These are phyloP conservation scores for Slavum lentiscoides DNA, from an alignment of 2,888 invertebrate species.

Conservation along the genomic window DNA sequence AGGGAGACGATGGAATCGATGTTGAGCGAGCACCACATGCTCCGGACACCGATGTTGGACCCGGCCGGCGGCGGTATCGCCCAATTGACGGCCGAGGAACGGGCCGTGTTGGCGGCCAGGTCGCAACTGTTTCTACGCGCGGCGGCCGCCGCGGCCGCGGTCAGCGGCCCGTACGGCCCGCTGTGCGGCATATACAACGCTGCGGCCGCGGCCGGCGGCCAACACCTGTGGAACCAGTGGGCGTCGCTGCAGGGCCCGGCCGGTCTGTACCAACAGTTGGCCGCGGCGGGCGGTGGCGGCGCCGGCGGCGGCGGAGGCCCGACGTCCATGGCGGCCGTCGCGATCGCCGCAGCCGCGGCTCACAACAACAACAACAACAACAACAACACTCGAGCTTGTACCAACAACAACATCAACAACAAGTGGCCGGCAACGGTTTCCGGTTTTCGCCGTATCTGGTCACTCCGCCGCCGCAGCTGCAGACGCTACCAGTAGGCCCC, in stretches of 20 bases:
- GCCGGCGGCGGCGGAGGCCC: slow-evolving; percentile 58
- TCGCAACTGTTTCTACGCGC: slow-evolving; percentile 65
- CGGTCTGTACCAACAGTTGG: slow-evolving; percentile 63
- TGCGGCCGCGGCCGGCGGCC: slow-evolving; percentile 53
- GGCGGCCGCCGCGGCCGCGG: slow-evolving; percentile 54
- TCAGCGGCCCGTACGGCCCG: slow-evolving; percentile 57
- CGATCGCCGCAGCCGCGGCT: slow-evolving; percentile 54
- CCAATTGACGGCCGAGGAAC: slow-evolving; percentile 74
- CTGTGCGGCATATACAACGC: slow-evolving; percentile 49
- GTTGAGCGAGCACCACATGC: slow-evolving; percentile 81
- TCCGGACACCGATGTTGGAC: slow-evolving; percentile 70
- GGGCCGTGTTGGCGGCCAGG: slow-evolving; percentile 65
- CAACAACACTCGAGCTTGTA: slow-evolving; percentile 61
- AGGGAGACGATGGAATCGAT: slow-evolving; percentile 91
- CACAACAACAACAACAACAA: slow-evolving; percentile 61
- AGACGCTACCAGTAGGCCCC: slow-evolving; percentile 64
- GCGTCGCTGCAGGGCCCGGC: slow-evolving; percentile 65
- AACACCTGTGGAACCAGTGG: slow-evolving; percentile 71
- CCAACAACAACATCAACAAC: slow-evolving; percentile 63
- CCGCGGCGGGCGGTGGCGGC: slow-evolving; percentile 60
- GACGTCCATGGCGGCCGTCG: slow-evolving; percentile 58
- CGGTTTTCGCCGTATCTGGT: slow-evolving; percentile 59
- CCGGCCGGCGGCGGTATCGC: slow-evolving; percentile 58
- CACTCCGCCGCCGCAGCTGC: slow-evolving; percentile 60
- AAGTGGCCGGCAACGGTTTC: slow-evolving; percentile 57